Evolutionary conservation across 2,888 invertebrate genomes (phyloP), one percentile per base, ranked within the genome.

Genomic region (Piscicola geometra): DNA sequence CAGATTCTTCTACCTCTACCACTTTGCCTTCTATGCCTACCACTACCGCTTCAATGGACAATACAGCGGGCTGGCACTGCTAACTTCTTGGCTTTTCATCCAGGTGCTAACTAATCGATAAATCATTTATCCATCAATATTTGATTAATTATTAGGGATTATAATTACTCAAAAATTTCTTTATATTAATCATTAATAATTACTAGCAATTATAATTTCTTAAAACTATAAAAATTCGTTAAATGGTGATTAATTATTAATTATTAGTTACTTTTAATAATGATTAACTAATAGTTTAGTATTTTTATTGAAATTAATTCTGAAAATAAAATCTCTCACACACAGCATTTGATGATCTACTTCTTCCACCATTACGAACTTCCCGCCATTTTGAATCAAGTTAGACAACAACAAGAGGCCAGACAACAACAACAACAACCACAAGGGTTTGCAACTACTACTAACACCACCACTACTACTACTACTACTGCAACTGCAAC

Each of bases 321-420:
- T n/a, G n/a, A n/a, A n/a, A n/a, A 50, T 50, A 50, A 21, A 50
- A 50, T 50, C 73, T 30, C 72, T 12, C 89, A 21, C 73, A 28
- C 68, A 9, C 89, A 98, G 97, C 99, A 99, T 87, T 98, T 99
- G 76, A 99, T 99, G 99, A 87, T 99, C 77, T 99, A 93, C 88
- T 99, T 99, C 88, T 99, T 98, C 88, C 99, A 99, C 86, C 98
- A 97, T 87, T 99, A 97, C 89, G 99, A 99, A 88, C 87, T 99
- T 81, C 99, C 99, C 30, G 91, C 93, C 82, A 95, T 99, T 84
- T 90, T 96, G 85, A 93, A 94, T 83, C 94, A 95, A 76, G 82
- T 82, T 2, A 80, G 81, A 47, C 82, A 84, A 68, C 83, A n/a
- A n/a, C n/a, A n/a, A n/a, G n/a, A n/a, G n/a, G n/a, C n/a, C n/a